Percentiles rank a stretch among this genome's conserved stretches.
phyloP scores from a whole-genome alignment of 2,113 vertebrate species.

The Xenopus borealis region DNA sequence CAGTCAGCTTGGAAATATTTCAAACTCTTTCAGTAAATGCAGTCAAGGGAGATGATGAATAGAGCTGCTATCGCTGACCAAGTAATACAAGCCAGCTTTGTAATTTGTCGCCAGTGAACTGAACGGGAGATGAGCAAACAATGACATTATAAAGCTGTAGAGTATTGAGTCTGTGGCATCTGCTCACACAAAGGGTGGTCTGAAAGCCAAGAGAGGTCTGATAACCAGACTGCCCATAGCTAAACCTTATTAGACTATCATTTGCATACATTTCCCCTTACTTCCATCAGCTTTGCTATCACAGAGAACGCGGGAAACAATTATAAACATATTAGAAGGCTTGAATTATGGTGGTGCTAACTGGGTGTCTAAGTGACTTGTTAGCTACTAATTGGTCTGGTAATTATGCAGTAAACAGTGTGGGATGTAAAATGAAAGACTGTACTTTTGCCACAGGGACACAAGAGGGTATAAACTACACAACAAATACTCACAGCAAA shows the following conservation, averaged over 20 bases:
- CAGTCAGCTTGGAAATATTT: slow-evolving; percentile 1
- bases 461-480: slow-evolving; percentile 4
- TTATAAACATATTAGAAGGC: slow-evolving; percentile 46
- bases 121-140: slow-evolving; percentile 34
- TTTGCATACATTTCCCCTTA: slow-evolving; percentile 40
- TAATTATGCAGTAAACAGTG: slow-evolving; percentile 39
- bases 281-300: slow-evolving; percentile 30
- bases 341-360: slow-evolving; percentile 43
- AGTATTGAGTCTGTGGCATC: slow-evolving; percentile 42
- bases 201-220: slow-evolving; percentile 25
- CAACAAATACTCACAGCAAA: background rate
- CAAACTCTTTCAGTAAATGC: slow-evolving; percentile 14
- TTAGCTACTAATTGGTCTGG: slow-evolving; percentile 39
- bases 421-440: slow-evolving; percentile 21
- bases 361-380: slow-evolving; percentile 46
- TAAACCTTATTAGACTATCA: slow-evolving; percentile 42
- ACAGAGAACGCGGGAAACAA: slow-evolving; percentile 34
- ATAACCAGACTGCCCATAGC: slow-evolving; percentile 44
- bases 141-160: slow-evolving; percentile 46
- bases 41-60: slow-evolving; percentile 27
- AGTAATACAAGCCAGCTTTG: slow-evolving; percentile 29
- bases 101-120: slow-evolving; percentile 41
- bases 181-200: slow-evolving; percentile 46
- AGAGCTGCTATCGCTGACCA: slow-evolving; percentile 37
- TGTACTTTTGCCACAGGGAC: slow-evolving; percentile 20